Percentiles rank a stretch among this genome's conserved stretches.
Conservation (phyloP, 2,888 invertebrate species). For the Antheraea assamensis region DNA sequence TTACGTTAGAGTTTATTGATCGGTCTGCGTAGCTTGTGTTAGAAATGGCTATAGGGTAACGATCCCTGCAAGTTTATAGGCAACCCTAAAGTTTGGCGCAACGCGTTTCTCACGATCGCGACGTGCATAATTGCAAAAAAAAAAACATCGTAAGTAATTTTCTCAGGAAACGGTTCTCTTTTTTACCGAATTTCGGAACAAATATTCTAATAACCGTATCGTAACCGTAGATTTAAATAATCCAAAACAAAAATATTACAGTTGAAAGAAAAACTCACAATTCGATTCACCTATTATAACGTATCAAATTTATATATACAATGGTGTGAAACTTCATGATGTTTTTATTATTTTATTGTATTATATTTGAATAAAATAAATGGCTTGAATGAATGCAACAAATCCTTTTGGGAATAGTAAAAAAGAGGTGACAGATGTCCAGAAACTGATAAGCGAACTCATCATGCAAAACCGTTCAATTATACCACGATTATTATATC, state of each 20-base stretch:
- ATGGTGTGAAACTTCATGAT: background rate
- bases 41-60: conserved; percentile 62
- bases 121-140: conserved; percentile 44
- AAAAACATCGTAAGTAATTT: conserved; percentile 28
- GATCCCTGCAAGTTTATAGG: conserved; percentile 79
- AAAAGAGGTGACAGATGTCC: conserved; percentile 21
- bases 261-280: conserved; percentile 19
- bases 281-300: background rate
- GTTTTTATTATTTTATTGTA: background rate
- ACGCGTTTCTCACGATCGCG: conserved; percentile 41
- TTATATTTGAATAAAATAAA: too few species aligned
- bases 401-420: background rate
- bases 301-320: background rate
- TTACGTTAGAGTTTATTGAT: conserved; percentile 53
- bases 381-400: background rate
- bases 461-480: conserved; percentile 22
- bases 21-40: conserved; percentile 45
- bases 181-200: conserved; percentile 2
- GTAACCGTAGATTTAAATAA: conserved; percentile 22
- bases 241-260: conserved; percentile 16
- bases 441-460: conserved; percentile 35
- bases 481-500: conserved; percentile 27
- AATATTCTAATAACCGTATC: conserved; percentile 15
- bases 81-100: conserved; percentile 61
- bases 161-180: background rate